Evolutionary conservation across 2,113 vertebrate genomes (phyloP), one percentile per base, ranked within the genome.

Genomic region (Mionectes macconnelli): DNA sequence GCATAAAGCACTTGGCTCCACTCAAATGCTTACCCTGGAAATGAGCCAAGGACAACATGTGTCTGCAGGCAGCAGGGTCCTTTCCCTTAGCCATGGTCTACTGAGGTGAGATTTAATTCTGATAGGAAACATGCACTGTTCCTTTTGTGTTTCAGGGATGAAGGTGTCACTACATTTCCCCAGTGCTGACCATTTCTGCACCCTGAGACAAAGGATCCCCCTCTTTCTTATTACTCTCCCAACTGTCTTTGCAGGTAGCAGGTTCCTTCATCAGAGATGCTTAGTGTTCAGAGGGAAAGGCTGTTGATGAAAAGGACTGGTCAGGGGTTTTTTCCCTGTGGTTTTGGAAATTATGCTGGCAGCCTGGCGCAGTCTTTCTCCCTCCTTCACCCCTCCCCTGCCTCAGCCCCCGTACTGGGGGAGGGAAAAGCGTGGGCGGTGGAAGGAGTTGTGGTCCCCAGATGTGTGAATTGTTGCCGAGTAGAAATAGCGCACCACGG

Each of bases 401-500:
- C 68, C 80, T 82, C 74, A 83, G 63, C 63, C 81, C 84, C 89
- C 4, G 2, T 57, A 53, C 70, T 33, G 74, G 81, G 63, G 87
- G 81, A 88, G 79, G 90, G 91, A 90, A 49, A 33, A 90, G 77
- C 6, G 79, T 95, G 81, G 94, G 96, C 1, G 57, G 93, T 97
- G 84, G 95, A 96, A 96, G 95, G 92, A 90, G 68, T 10, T 97
- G 97, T 96, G 96, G 95, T 94, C 93, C 86, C 69, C 95, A 96
- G 95, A 96, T 91, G 95, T 97, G 96, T 80, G 95, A 97, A 91
- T 37, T 35, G 72, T 14, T 64, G 94, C 64, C 1, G 35, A 75
- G 56, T 10, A 90, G 74, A 91, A 94, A 87, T 13, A 90, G 84
- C 8, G 0, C 42, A 37, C 27, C 56, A 14, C 66, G 84, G 95